Evolutionary conservation across 2,888 invertebrate genomes (phyloP).

Genomic region (Acanthoscelides obtectus): DNA sequence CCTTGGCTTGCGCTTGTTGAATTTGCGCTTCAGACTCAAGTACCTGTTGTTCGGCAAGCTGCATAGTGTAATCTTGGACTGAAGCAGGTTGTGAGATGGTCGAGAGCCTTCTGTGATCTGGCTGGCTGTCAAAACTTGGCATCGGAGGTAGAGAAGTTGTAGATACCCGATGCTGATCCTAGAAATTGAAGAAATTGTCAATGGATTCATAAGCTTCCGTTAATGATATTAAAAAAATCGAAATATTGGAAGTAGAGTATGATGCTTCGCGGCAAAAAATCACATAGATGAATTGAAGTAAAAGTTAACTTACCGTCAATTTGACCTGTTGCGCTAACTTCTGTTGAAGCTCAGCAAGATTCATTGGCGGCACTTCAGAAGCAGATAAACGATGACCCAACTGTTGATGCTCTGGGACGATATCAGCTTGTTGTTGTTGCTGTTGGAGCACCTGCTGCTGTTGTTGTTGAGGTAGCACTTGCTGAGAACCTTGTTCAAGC

Average conservation of each 20-base stretch:
- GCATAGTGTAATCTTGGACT: constrained; percentile 32
- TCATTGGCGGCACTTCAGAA: constrained; percentile 36
- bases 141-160: constrained; percentile 41
- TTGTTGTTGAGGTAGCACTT: constrained; percentile 26
- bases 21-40: constrained; percentile 23
- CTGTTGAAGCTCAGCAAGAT: constrained; percentile 41
- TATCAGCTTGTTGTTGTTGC: not conserved
- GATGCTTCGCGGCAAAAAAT: too few species aligned
- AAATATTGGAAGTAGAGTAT: too few species aligned
- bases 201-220: too few species aligned
- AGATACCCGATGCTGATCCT: constrained; percentile 29
- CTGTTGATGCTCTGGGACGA: constrained; percentile 1
- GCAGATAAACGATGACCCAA: constrained; percentile 30
- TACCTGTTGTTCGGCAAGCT: constrained; percentile 21
- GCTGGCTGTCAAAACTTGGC: constrained; percentile 33
- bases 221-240: too few species aligned
- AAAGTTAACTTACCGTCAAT: constrained; percentile 16
- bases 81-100: constrained; percentile 39
- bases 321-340: constrained; percentile 37
- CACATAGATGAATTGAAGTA: constrained; percentile 35
- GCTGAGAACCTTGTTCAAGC: constrained; percentile 28
- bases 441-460: constrained; percentile 19
- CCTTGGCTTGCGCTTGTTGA: constrained; percentile 19
- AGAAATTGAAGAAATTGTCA: too few species aligned
- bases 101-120: constrained; percentile 38